Percentiles rank a stretch among this genome's conserved stretches.
These are phyloP conservation scores for Dysidea cf. avara DNA, from an alignment of 37 sponge, comb jelly and placozoan genomes.

Conservation along the genomic window DNA sequence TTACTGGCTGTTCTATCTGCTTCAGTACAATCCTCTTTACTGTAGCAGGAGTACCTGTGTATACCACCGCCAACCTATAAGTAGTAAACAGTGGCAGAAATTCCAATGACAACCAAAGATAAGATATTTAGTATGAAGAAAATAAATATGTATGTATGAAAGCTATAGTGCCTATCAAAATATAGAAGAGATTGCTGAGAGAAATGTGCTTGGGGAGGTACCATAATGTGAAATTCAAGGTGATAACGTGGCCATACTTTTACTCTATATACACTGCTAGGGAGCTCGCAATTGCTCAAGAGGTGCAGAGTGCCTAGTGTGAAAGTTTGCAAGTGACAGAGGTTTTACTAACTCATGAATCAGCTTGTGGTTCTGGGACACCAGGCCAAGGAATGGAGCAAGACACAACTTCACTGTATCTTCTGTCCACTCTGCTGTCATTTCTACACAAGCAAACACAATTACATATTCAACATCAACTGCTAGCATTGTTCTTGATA, in stretches of 20 bases:
- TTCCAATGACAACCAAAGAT: neutral
- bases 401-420: conserved; percentile 77
- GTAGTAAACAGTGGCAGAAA: neutral
- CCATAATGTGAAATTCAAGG: too few species aligned
- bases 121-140: neutral
- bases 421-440: conserved; percentile 82
- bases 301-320: neutral
- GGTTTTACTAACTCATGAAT: conserved; percentile 75
- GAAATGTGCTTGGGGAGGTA: too few species aligned
- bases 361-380: conserved; percentile 90
- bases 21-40: conserved; percentile 91
- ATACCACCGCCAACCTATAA: conserved; percentile 75
- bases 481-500: conserved; percentile 2
- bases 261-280: neutral
- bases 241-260: neutral
- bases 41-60: conserved; percentile 65
- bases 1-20: conserved; percentile 84
- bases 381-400: conserved; percentile 79
- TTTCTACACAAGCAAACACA: conserved; percentile 27
- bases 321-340: neutral
- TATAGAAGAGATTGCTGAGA: too few species aligned
- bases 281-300: too few species aligned
- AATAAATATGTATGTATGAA: neutral
- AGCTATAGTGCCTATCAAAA: neutral
- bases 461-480: neutral